Evolutionary conservation across 2,113 vertebrate genomes (phyloP).

Genomic region (Sceloporus undulatus): DNA sequence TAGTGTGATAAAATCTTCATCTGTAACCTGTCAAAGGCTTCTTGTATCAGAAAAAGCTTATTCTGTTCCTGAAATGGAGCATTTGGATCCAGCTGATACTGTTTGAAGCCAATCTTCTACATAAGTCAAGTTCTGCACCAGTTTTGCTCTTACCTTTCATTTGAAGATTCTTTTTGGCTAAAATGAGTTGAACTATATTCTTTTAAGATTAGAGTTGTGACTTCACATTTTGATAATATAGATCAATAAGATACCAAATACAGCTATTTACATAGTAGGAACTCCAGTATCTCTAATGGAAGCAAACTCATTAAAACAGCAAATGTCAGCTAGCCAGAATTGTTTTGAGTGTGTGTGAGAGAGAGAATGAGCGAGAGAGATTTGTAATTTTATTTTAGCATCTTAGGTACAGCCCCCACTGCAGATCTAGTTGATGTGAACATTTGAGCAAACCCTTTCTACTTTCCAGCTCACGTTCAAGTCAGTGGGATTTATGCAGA

Average conservation of each 20-base stretch:
- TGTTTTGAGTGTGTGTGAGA: background rate
- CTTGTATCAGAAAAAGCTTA: background rate
- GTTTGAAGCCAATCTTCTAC: constrained; percentile 6
- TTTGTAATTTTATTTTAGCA: background rate
- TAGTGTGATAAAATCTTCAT: background rate
- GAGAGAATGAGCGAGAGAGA: too few species aligned
- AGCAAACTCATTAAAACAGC: background rate
- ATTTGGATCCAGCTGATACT: background rate
- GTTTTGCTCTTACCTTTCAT: background rate
- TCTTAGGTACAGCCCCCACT: background rate
- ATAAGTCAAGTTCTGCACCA: background rate
- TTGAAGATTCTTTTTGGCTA: constrained; percentile 24
- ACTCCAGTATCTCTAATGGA: constrained; percentile 8
- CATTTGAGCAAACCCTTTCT: background rate
- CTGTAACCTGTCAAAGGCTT: background rate
- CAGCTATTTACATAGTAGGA: background rate
- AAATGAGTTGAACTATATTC: background rate
- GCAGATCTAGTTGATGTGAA: background rate
- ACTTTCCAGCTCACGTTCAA: background rate
- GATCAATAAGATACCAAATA: background rate
- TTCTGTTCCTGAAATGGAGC: constrained; percentile 10
- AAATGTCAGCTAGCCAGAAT: background rate
- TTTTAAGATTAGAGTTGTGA: background rate
- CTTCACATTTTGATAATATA: background rate
- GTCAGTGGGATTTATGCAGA: background rate